Evolutionary conservation across 2,797 vertebrate genomes (phyloP), one percentile per base, ranked within the genome.

Genomic region (Rhabdomys pumilio): DNA sequence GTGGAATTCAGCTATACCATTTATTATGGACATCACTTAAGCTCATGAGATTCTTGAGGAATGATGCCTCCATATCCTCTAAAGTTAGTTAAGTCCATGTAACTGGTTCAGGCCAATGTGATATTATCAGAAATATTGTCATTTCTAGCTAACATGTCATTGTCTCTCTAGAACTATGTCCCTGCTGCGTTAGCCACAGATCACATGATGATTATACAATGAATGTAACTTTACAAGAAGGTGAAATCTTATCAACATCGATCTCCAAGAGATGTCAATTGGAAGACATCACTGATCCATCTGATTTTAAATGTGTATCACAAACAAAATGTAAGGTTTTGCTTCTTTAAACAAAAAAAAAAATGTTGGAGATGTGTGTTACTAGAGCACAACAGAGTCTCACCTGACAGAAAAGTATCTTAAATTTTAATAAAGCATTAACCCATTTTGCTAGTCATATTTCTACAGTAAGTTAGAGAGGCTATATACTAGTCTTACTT

Each of bases 381-480:
- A 85, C 34, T 5, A 31, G 1, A 69, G 44, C 24, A 94, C 85
- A 97, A 63, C 13, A 41, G 79, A 90, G 50, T 3, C 5, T 89
- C 31, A 86, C 19, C 82, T 96, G 44, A 77, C 47, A 65, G 31
- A 67, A 31, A 91, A 86, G 47, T 4, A 91, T 55, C 41, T 89
- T 86, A 82, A 50, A 34, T 92, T 91, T 79, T 6, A 93, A 89
- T 77, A 92, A 95, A 24, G 24, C 20, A 47, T 79, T 80, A 29
- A 1, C 9, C 63, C 50, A 63, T 91, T 69, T 90, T 47, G 63
- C 15, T 90, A 83, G 53, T 92, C 59, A 81, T 88, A 94, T 91
- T 59, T 72, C 84, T 1, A 53, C 6, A 59, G 14, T 41, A 79
- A 22, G 6, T 19, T 53, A 93, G 57, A 34, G n/a, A 92, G 94